These are phyloP conservation scores for Plagiodera versicolora DNA, from an alignment of 2,888 invertebrate genomes.

Conservation along the genomic window DNA sequence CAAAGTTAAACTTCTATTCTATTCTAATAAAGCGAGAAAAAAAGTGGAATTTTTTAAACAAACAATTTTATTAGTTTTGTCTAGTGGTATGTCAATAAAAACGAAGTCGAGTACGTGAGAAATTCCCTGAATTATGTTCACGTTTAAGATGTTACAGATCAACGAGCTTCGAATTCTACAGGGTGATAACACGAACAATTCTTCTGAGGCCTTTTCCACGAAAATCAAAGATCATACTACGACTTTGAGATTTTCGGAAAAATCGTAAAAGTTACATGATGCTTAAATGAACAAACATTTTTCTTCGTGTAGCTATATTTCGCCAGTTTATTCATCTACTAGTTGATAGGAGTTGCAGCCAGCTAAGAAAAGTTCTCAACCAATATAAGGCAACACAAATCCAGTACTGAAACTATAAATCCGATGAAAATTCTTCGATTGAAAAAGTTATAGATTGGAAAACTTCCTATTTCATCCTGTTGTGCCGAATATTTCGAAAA, in stretches of 20 bases:
- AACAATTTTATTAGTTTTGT: not conserved
- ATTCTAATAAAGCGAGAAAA: not conserved
- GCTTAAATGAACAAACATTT: no score
- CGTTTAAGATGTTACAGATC: no score
- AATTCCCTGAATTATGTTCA: not conserved
- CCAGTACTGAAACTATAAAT: not conserved
- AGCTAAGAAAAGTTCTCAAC: no score
- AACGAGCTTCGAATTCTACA: no score
- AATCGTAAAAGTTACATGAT: no score
- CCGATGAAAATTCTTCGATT: not conserved
- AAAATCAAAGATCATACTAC: no score
- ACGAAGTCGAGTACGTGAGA: not conserved
- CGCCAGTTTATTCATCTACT: no score
- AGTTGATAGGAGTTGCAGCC: no score
- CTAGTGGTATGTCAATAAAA: not conserved
- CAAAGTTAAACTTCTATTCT: not conserved
- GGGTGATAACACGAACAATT: no score
- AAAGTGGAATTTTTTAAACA: not conserved
- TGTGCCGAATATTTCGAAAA: not conserved
- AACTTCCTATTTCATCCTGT: not conserved
- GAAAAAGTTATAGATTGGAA: not conserved
- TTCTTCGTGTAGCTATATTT: no score
- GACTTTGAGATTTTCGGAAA: no score
- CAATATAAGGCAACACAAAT: not conserved
- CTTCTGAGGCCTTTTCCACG: no score